Base-by-base conservation (phyloP, 2,888 invertebrate genomes). In the Diarsia dahlii region DNA sequence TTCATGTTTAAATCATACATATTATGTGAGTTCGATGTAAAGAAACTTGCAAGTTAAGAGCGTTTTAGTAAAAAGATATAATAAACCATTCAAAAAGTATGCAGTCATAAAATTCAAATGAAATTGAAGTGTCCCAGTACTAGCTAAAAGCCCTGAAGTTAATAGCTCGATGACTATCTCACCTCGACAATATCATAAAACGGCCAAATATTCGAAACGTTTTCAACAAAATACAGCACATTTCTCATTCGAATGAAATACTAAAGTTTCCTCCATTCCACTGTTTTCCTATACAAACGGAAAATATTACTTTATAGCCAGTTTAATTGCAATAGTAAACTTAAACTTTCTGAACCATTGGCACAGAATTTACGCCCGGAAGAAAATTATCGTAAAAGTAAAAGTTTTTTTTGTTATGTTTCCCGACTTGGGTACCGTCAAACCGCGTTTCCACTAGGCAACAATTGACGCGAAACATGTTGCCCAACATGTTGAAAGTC, bases 261-360 rank as follows among this genome's bases (percentile, higher is more conserved):
- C 20, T 34, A 23, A 74, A 80, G 69, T 54, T 73, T 78, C n/a
- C 71, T 66, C 5, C 15, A 62, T 83, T 63, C 63, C 48, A 62
- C 34, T 71, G n/a, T 75, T 76, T 86, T 58, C 48, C 52, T 68
- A 46, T 66, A 70, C 62, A 68, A 78, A 71, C 13, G 34, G 65
- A 82, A 75, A 75, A 74, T 71, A 66, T 76, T 62, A 73, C 77
- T 81, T 81, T 67, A 74, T 68, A 18, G 13, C 23, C 12, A 64
- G 48, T 73, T 78, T 63, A 79, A 81, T 87, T 87, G 73, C 67
- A 70, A 15, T 64, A 76, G 73, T 80, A 66, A 76, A 84, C 58
- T 80, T 34, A 76, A 87, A 76, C 48, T 81, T 64, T 48, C 64
- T 71, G 65, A 56, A 67, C 75, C 76, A 75, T 74, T 77, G 60